Evolutionary conservation across 2,888 invertebrate species (phyloP).

Genomic region (Agrotis puta): DNA sequence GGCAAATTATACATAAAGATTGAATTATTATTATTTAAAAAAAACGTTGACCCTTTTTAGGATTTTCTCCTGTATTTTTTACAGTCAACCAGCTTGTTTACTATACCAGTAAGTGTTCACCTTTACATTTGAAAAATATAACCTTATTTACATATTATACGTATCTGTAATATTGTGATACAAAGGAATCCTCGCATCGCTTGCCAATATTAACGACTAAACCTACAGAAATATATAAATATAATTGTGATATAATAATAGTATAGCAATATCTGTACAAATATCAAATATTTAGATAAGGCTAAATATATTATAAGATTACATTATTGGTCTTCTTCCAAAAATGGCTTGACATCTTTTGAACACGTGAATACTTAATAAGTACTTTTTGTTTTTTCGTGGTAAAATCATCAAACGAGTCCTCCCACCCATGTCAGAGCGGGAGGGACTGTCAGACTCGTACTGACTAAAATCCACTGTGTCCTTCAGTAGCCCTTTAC

Average conservation of each 20-base stretch:
- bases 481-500: too few species aligned
- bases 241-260: too few species aligned
- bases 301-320: background rate
- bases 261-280: background rate
- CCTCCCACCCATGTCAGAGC: too few species aligned
- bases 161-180: background rate
- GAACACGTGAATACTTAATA: background rate
- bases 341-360: background rate
- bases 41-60: too few species aligned
- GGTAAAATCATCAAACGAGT: too few species aligned
- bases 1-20: too few species aligned
- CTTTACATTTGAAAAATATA: background rate
- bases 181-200: conserved; percentile 12
- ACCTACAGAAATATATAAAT: conserved; percentile 9
- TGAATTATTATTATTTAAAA: too few species aligned
- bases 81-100: background rate
- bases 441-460: too few species aligned
- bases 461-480: too few species aligned
- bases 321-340: background rate
- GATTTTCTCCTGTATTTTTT: too few species aligned
- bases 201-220: conserved; percentile 38
- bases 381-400: too few species aligned
- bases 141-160: background rate
- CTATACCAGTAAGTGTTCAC: background rate
- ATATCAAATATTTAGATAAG: conserved; percentile 12